Base-by-base conservation (phyloP, 1,140 invertebrate species). In the Halesus radiatus region DNA sequence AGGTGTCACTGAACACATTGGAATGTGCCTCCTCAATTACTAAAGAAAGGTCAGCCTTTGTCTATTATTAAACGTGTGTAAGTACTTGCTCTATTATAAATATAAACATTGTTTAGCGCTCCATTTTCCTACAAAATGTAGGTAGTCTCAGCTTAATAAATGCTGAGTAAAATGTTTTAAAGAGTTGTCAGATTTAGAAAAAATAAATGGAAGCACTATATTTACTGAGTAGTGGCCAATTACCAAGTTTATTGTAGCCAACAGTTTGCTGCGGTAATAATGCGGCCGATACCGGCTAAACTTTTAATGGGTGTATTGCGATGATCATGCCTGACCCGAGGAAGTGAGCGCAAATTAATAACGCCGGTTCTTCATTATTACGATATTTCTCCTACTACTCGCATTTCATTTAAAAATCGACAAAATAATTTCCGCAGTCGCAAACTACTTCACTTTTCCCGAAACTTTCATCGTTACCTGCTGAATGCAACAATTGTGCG, bases 301-400 rank as follows among this genome's bases (percentile, higher is more conserved):
- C 81, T 82, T 82, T 82, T 82, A 82, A 82, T 82, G 78, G 77
- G 18, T 22, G 37, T 80, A 76, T 70, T 66, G 37, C 50, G 60
- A 80, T 80, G 50, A 80, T 82, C 29, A 66, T 56, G 22, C 37
- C 70, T 32, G 70, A 60, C 58, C 70, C 53, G 13, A 45, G 56
- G 18, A 50, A 70, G 66, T 50, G 66, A 18, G 66, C 32, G 32
- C 37, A 50, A 70, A 70, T 70, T n/a, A 70, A 70, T 70, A 70
- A 70, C 1, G 37, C 66, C 29, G 16, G n/a, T 70, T 70, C 60
- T 70, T 70, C 60, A 70, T 70, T 70, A 52, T 22, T 18, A 37
- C n/a, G 37, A 70, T 70, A 70, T 70, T 64, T 70, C 66, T 23
- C 66, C 37, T 70, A 32, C 62, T 4, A 50, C 1, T n/a, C 26